Evolutionary conservation across 2,113 vertebrate genomes (phyloP), one percentile per base, ranked within the genome.

Genomic region (Agelaius phoeniceus): DNA sequence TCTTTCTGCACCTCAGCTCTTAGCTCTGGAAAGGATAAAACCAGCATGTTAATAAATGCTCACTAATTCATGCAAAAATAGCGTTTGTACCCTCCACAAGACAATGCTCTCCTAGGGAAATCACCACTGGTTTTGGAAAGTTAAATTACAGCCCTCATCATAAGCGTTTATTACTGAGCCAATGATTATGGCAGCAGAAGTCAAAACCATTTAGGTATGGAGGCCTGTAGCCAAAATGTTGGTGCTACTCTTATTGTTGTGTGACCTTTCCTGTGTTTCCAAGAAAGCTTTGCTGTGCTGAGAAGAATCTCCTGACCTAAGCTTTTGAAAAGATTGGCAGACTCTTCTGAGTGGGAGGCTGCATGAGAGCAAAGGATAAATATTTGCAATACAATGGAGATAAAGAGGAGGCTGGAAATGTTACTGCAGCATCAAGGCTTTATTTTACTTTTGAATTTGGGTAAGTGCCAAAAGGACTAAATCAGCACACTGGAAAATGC

Each of bases 331-430:
- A 91, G 91, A 96, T 89, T 97, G 96, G 93, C 96, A 97, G 93
- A 76, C 77, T 82, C 49, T 82, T 87, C 80, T 62, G 84, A 96
- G 94, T 95, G 89, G 95, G 96, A 95, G 93, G 94, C 76, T 95
- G 84, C 89, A 82, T 94, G 95, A 96, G 80, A 96, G 91, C 87
- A 87, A 89, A 96, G 94, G 91, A 97, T 93, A 96, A 97, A 97
- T 97, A 97, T 96, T 96, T 96, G 95, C 94, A 93, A 91, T 95
- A 95, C 91, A 96, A 96, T 95, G 91, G 89, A 95, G 91, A 95
- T 94, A 84, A 87, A 95, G 91, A 93, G 84, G 84, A 79, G 69
- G 87, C 62, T 94, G 93, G 93, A 95, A 96, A 95, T 78, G 77
- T 95, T 96, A 87, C 80, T 84, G 76, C 94, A 91, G 77, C 69